A percentile compares a stretch with the other conserved stretches of the same genome.
Evolutionary conservation across 2,797 vertebrate species (phyloP).

Genomic region (Leptodactylus fallax): DNA sequence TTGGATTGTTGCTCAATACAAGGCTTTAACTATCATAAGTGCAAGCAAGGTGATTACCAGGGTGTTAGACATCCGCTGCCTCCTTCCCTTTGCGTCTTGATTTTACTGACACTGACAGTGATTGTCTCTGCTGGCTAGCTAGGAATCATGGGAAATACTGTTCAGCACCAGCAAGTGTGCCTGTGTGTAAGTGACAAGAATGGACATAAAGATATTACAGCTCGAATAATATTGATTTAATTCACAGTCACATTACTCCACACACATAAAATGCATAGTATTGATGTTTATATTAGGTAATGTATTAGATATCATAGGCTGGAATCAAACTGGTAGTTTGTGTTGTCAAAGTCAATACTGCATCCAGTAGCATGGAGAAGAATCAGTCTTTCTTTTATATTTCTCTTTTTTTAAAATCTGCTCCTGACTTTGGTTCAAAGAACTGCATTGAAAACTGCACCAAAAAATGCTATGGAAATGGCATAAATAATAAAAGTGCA

Average conservation of each 20-base stretch:
- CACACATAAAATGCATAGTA: neutral
- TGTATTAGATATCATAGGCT: too few species aligned
- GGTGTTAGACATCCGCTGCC: neutral
- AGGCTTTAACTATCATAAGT: conserved; percentile 22
- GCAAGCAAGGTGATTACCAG: conserved; percentile 13
- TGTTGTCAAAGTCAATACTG: too few species aligned
- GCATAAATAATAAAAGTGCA: too few species aligned
- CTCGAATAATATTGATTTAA: neutral
- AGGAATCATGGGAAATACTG: neutral
- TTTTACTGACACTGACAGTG: neutral
- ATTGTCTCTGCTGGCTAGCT: neutral
- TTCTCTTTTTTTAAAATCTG: too few species aligned
- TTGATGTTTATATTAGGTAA: too few species aligned
- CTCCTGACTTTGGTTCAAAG: too few species aligned
- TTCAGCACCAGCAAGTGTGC: neutral
- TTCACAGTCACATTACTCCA: neutral
- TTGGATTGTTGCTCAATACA: conserved; percentile 33
- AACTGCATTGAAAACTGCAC: too few species aligned
- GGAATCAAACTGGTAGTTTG: too few species aligned
- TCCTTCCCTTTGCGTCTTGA: neutral
- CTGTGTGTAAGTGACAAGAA: neutral
- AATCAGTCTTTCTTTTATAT: too few species aligned
- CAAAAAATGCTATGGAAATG: too few species aligned
- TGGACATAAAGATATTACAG: neutral
- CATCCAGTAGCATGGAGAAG: too few species aligned